A percentile compares a stretch with the other conserved stretches of the same genome.
Evolutionary conservation across 1,140 invertebrate species (phyloP).

Genomic region (Papilio machaon): DNA sequence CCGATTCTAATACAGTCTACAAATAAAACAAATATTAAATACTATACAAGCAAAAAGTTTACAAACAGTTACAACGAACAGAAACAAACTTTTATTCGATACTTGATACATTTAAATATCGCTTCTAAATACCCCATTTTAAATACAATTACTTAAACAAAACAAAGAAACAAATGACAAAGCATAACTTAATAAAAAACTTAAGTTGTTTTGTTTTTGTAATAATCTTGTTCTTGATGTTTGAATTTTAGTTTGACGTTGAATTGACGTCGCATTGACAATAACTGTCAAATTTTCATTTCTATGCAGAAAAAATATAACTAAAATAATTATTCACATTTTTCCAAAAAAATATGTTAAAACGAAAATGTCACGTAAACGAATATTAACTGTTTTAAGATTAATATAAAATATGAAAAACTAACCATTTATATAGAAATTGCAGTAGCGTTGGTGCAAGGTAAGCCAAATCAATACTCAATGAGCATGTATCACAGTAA

Average conservation of each 20-base stretch:
- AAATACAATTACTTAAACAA: not conserved
- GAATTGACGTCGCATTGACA: not conserved
- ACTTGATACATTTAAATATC: slow-evolving; percentile 17
- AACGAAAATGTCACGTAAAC: no score
- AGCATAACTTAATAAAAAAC: not conserved
- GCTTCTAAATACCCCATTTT: slow-evolving; percentile 2
- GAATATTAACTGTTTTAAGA: not conserved
- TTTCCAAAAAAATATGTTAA: not conserved
- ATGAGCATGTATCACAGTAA: slow-evolving; percentile 45
- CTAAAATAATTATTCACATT: not conserved
- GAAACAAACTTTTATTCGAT: slow-evolving; percentile 30
- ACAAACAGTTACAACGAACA: not conserved
- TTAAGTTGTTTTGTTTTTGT: not conserved
- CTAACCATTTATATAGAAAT: slow-evolving; percentile 53
- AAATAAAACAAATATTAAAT: slow-evolving; percentile 45
- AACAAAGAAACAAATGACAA: not conserved
- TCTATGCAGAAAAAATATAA: slow-evolving; percentile 1
- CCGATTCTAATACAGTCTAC: slow-evolving; percentile 82
- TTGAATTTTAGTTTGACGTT: not conserved
- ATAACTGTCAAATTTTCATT: not conserved
- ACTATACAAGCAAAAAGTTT: slow-evolving; percentile 14
- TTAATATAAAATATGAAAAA: slow-evolving; percentile 21
- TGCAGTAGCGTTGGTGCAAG: slow-evolving; percentile 40
- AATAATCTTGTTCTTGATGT: not conserved
- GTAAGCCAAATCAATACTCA: slow-evolving; percentile 48